Base-by-base conservation (phyloP, 2,113 vertebrate genomes). In the Rhizomys pruinosus region DNA sequence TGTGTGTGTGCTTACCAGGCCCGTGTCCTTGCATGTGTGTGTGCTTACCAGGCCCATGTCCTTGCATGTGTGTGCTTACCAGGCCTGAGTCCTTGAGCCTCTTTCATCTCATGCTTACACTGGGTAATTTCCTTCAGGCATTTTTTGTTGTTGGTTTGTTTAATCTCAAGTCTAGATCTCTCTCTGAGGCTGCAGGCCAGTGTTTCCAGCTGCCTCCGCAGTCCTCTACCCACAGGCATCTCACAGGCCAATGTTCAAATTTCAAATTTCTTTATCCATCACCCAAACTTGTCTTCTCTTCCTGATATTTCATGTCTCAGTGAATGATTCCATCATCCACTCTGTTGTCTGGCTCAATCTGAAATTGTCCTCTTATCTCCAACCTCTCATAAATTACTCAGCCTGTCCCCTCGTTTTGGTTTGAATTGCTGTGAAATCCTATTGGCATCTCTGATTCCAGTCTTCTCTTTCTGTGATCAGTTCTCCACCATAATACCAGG, bases 101-200 rank as follows among this genome's bases (percentile, higher is more conserved):
- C 17, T 72, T 55, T 82, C 29, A 57, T 1, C 79, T 81, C 63
- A 59, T 15, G 39, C 42, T 84, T 74, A 59, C 25, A 27, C 13
- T 66, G 78, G 63, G 59, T 79, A 52, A 86, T 87, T 94, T 91
- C 74, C 44, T 29, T 66, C 52, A 72, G 11, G 84, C 17, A 66
- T 16, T 61, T 87, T 32, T 42, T 61, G 55, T 81, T 63, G 78
- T 29, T 76, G 82, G 82, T 87, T 92, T 85, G 22, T n/a, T 91
- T 17, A 79, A 93, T 95, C 89, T 96, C 29, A 72, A 91, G 66
- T 92, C 84, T 91, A 77, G 32, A 64, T 91, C 87, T 95, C 76
- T 69, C 76, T 95, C 84, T 42, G 77, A 94, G 91, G 69, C 44
- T 84, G 37, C 66, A 84, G 82, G 87, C 52, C 25, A 80, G 39